phyloP scores from a whole-genome alignment of 2,888 invertebrate genomes.

The Heliconius sara region DNA sequence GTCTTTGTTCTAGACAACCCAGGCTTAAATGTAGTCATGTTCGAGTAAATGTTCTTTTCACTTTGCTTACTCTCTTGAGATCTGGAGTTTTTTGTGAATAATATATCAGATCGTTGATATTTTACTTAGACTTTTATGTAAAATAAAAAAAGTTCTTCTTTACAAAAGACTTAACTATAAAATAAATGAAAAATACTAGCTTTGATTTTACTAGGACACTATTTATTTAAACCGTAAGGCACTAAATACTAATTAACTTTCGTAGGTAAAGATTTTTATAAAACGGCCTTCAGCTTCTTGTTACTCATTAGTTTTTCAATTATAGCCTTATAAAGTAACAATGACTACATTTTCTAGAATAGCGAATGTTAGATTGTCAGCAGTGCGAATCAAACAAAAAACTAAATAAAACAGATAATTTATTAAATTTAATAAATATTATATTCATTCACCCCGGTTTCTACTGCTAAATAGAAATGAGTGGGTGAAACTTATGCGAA shows the following conservation, averaged over 20 bases:
- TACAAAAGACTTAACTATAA: background rate
- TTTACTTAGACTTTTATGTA: background rate
- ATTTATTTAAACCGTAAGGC: background rate
- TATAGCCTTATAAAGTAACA: conserved; percentile 12
- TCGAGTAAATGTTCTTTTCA: conserved; percentile 14
- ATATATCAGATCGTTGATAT: background rate
- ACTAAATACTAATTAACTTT: conserved; percentile 1
- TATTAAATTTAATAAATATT: background rate
- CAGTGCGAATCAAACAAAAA: background rate
- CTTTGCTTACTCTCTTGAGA: conserved; percentile 4
- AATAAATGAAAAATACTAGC: background rate
- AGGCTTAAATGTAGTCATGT: conserved; percentile 10
- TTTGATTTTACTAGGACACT: background rate
- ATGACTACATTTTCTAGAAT: background rate
- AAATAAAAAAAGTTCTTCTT: background rate
- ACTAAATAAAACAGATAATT: background rate
- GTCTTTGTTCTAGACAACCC: conserved; percentile 33
- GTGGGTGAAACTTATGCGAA: no score
- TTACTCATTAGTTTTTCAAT: conserved; percentile 15
- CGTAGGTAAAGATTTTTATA: background rate
- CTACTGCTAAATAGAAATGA: no score
- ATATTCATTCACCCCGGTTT: background rate
- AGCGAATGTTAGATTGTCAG: background rate
- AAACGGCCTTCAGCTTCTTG: conserved; percentile 5
- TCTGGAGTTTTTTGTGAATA: background rate